Evolutionary conservation across 2,888 invertebrate species (phyloP).

Genomic region (Pristionchus fissidentatus): DNA sequence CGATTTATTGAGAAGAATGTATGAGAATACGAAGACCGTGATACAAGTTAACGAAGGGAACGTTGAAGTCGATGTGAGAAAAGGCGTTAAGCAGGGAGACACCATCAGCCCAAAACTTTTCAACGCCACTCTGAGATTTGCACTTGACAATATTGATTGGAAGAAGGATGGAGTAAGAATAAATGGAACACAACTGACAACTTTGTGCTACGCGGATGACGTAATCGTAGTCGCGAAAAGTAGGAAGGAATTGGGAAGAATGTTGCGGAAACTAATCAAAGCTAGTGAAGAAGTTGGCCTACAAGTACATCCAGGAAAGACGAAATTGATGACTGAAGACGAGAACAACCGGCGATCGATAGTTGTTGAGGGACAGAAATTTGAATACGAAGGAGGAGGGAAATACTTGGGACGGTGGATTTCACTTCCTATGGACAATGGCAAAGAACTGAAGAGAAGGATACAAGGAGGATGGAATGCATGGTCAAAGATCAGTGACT

Average conservation of each 20-base stretch:
- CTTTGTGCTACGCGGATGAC: neutral
- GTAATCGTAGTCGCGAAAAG: neutral
- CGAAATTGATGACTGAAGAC: neutral
- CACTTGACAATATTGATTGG: too few species aligned
- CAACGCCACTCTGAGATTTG: neutral
- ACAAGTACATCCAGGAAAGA: neutral
- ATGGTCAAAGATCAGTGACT: neutral
- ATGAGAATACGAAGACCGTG: neutral
- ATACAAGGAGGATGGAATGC: too few species aligned
- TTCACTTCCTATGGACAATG: neutral
- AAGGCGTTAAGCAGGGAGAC: neutral
- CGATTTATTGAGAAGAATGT: neutral
- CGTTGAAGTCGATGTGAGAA: neutral
- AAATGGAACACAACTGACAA: neutral
- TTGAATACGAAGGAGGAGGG: neutral
- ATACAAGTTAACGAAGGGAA: neutral
- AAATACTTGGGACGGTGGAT: neutral
- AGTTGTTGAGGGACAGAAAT: neutral
- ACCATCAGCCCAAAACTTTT: neutral
- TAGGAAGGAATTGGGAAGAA: neutral
- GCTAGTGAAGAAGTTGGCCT: neutral
- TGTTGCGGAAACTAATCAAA: neutral
- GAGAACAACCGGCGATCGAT: too few species aligned
- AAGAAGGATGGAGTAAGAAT: neutral
- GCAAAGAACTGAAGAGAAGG: too few species aligned